Conservation (phyloP, 2,888 invertebrate species). For the Branchellion lobata region DNA sequence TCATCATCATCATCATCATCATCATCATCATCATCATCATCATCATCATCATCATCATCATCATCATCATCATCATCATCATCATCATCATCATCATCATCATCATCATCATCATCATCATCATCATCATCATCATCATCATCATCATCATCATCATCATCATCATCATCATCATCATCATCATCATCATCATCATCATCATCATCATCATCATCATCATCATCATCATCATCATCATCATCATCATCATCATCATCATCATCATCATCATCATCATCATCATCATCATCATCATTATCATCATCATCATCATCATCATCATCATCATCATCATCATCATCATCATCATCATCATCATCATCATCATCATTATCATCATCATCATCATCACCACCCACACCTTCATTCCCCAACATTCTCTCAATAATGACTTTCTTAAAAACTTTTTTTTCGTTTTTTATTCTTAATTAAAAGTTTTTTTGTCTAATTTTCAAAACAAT, state of each 20-base stretch:
- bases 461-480: neutral
- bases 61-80: constrained; percentile 9
- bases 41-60: constrained; percentile 25
- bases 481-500: too few relatives aligned
- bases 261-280: neutral
- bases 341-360: constrained; percentile 33
- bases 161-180: constrained; percentile 25
- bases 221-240: neutral
- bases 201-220: constrained; percentile 31
- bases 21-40: neutral
- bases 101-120: constrained; percentile 17
- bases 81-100: constrained; percentile 25
- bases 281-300: constrained; percentile 21
- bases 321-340: constrained; percentile 24
- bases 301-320: constrained; percentile 10
- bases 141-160: neutral
- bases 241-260: neutral
- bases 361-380: constrained; percentile 39
- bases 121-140: constrained; percentile 9
- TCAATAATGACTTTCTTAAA: neutral
- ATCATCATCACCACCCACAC: too few relatives aligned
- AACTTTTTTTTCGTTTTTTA: neutral
- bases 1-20: neutral
- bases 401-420: constrained; percentile 27
- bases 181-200: constrained; percentile 28